A percentile compares a stretch with the other conserved stretches of the same genome.
phyloP scores from a whole-genome alignment of 2,797 vertebrate genomes.

The Fistularia tabacaria region DNA sequence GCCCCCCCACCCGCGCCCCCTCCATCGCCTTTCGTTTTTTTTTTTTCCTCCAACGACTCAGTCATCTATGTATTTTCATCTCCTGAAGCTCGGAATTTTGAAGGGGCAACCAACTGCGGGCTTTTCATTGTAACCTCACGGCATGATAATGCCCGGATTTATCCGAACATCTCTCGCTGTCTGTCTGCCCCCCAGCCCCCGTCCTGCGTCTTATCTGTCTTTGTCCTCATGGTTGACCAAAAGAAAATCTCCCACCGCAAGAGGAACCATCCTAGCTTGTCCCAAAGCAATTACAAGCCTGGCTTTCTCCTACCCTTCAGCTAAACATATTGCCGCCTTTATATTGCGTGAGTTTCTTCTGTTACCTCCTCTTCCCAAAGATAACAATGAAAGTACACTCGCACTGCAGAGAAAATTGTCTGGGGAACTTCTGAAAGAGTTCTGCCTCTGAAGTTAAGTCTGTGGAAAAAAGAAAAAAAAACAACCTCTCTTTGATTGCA shows the following conservation, averaged over 20 bases:
- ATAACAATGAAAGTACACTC: constrained; percentile 58
- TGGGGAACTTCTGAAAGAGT: constrained; percentile 49
- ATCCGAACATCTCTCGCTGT: constrained; percentile 24
- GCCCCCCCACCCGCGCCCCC: background rate
- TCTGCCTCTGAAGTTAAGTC: constrained; percentile 44
- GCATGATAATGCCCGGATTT: constrained; percentile 48
- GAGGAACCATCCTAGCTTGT: constrained; percentile 60
- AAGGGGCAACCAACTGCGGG: constrained; percentile 32
- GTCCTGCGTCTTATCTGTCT: constrained; percentile 48
- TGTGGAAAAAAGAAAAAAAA: constrained; percentile 18
- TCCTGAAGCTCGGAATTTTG: constrained; percentile 27
- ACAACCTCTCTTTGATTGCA: constrained; percentile 43
- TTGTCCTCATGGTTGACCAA: constrained; percentile 59
- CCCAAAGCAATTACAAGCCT: constrained; percentile 73
- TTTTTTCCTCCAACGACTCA: background rate
- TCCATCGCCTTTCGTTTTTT: background rate
- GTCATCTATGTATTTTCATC: constrained; percentile 19
- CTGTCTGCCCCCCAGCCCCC: constrained; percentile 9
- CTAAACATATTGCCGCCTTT: constrained; percentile 60
- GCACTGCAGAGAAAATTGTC: constrained; percentile 42
- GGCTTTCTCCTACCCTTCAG: constrained; percentile 62
- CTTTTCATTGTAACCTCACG: constrained; percentile 36
- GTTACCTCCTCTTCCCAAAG: constrained; percentile 40
- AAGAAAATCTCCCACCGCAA: constrained; percentile 55
- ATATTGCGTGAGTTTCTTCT: constrained; percentile 61